Evolutionary conservation across 1,140 invertebrate genomes (phyloP).

Genomic region (Prorops nasuta): DNA sequence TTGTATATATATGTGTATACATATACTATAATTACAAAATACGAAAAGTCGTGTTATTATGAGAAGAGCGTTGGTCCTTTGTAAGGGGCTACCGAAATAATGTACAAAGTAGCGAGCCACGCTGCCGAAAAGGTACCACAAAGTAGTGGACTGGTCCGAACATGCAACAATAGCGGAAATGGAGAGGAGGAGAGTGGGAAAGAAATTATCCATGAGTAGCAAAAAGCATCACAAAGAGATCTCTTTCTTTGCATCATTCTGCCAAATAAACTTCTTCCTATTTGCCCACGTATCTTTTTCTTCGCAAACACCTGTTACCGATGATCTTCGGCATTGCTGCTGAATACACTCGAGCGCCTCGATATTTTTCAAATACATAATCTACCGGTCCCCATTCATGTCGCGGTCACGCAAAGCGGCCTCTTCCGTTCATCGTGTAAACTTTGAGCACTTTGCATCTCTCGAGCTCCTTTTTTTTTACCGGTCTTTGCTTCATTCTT

Average conservation of each 20-base stretch:
- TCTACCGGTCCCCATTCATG: slow-evolving; percentile 13
- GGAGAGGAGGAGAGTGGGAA: no score
- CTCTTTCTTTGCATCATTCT: slow-evolving; percentile 9
- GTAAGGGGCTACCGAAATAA: no score
- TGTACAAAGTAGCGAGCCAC: no score
- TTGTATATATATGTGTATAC: no score
- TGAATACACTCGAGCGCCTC: slow-evolving; percentile 13
- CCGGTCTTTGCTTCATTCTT: no score
- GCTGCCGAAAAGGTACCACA: slow-evolving; percentile 12
- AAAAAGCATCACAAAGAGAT: slow-evolving; percentile 27
- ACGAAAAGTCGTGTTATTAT: no score
- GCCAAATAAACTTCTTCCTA: slow-evolving; percentile 12
- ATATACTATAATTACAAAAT: no score
- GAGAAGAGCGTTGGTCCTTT: no score
- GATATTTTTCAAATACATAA: no score
- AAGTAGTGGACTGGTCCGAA: slow-evolving; percentile 24
- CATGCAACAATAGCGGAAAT: slow-evolving; percentile 29
- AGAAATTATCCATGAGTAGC: slow-evolving; percentile 31
- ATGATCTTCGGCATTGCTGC: slow-evolving; percentile 5
- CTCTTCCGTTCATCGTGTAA: no score
- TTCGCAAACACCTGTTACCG: slow-evolving; percentile 27
- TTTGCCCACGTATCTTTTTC: slow-evolving; percentile 26
- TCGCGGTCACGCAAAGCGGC: slow-evolving; percentile 21
- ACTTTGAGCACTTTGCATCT: slow-evolving; percentile 2
- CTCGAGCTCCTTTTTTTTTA: slow-evolving; percentile 13